These are phyloP conservation scores for Leptestheria dahalacensis DNA, from an alignment of 1,140 invertebrate genomes.

Conservation along the genomic window DNA sequence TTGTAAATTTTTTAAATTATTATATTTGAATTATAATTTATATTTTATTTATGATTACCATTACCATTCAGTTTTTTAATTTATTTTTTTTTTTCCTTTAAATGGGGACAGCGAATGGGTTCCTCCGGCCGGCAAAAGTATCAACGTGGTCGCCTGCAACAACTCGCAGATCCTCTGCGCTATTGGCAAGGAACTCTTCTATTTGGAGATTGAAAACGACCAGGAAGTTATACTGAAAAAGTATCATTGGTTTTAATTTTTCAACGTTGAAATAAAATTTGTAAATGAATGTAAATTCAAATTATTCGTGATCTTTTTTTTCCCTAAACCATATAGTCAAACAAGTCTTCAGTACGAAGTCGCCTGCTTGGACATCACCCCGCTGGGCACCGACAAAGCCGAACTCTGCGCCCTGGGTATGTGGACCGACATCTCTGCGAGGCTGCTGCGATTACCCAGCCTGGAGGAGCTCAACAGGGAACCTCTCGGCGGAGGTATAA, in stretches of 20 bases:
- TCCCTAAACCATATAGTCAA: conserved; percentile 28
- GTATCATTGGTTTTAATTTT: conserved; percentile 26
- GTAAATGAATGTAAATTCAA: too few species aligned
- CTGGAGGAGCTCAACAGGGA: conserved; percentile 68
- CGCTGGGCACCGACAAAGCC: conserved; percentile 45
- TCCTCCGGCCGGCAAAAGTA: conserved; percentile 51
- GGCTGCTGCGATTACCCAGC: conserved; percentile 61
- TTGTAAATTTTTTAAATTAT: neutral
- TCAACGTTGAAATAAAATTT: conserved; percentile 7
- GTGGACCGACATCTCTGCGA: conserved; percentile 93
- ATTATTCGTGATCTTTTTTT: conserved; percentile 5
- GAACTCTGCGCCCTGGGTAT: conserved; percentile 79
- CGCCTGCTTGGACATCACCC: conserved; percentile 88
- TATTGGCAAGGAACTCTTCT: conserved; percentile 73
- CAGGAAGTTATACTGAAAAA: conserved; percentile 46
- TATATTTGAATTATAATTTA: neutral
- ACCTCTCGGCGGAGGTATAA: conserved; percentile 68
- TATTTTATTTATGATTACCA: too few species aligned
- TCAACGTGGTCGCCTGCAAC: conserved; percentile 81
- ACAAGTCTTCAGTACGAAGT: conserved; percentile 77
- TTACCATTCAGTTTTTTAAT: too few species aligned
- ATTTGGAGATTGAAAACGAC: conserved; percentile 56
- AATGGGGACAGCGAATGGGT: conserved; percentile 68
- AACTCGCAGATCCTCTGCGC: conserved; percentile 69
- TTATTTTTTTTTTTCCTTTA: too few species aligned